These are phyloP conservation scores for Hesperophylax magnus DNA, from an alignment of 1,140 invertebrate species.

Conservation along the genomic window DNA sequence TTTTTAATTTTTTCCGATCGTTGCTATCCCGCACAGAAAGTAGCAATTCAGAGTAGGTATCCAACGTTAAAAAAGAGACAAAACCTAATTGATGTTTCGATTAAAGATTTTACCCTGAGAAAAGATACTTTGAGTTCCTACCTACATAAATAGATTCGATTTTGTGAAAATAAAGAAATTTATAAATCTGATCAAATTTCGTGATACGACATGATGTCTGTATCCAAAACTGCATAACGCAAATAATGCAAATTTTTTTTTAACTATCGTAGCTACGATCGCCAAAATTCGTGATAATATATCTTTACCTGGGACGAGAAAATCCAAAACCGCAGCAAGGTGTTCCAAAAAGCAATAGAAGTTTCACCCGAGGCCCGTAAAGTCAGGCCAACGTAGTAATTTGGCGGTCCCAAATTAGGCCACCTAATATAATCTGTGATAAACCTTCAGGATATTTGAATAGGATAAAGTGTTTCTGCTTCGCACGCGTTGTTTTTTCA, in stretches of 20 bases:
- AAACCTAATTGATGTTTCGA: too few species aligned
- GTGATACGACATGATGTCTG: not conserved
- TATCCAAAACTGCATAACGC: not conserved
- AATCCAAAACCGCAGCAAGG: not conserved
- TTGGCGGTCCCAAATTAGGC: not conserved
- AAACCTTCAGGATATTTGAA: conserved; percentile 20
- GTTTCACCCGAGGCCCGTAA: not conserved
- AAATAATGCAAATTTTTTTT: not conserved
- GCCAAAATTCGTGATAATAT: not conserved
- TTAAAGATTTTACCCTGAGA: too few species aligned
- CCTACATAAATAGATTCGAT: not conserved
- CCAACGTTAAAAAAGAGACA: too few species aligned
- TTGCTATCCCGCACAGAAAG: too few species aligned
- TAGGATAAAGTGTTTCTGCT: conserved; percentile 25
- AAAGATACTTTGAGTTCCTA: too few species aligned
- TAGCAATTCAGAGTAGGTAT: too few species aligned
- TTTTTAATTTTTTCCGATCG: too few species aligned
- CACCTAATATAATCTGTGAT: conserved; percentile 17
- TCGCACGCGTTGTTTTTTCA: conserved; percentile 12
- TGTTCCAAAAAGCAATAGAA: not conserved
- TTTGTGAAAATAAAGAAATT: not conserved
- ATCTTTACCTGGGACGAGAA: not conserved
- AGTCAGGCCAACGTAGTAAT: conserved; percentile 5
- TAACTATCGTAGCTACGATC: conserved; percentile 10
- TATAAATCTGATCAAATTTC: not conserved